A percentile compares a stretch with the other conserved stretches of the same genome.
Conservation (phyloP, 2,888 invertebrate genomes). For the Drosophila koepferae region DNA sequence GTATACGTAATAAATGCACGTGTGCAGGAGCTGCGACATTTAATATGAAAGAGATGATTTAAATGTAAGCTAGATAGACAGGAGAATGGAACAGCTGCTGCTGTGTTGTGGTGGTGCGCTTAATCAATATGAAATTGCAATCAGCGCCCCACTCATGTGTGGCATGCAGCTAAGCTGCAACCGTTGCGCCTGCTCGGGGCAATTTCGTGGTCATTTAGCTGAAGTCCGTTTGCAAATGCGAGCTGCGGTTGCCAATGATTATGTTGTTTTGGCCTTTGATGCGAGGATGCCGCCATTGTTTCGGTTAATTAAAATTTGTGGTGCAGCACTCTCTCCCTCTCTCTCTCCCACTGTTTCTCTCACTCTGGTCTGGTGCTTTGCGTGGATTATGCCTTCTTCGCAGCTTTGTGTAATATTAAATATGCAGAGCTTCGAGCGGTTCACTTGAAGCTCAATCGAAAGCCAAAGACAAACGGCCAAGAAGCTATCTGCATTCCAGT, state of each 20-base stretch:
- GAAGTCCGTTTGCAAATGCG: slow-evolving; percentile 31
- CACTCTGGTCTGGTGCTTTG: not conserved
- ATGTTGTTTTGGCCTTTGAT: slow-evolving; percentile 67
- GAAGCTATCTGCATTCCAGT: slow-evolving; percentile 77
- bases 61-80: not conserved
- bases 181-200: slow-evolving; percentile 24
- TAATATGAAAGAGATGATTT: not conserved
- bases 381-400: slow-evolving; percentile 44
- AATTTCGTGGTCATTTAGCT: slow-evolving; percentile 75
- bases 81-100: not conserved
- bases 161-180: slow-evolving; percentile 8
- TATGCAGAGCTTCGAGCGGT: slow-evolving; percentile 65
- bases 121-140: slow-evolving; percentile 26
- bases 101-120: not conserved
- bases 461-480: slow-evolving; percentile 39
- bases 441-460: slow-evolving; percentile 62
- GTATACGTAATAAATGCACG: slow-evolving; percentile 54
- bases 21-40: slow-evolving; percentile 7
- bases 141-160: slow-evolving; percentile 14
- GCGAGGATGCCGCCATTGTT: slow-evolving; percentile 69
- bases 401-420: slow-evolving; percentile 68
- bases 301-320: slow-evolving; percentile 80
- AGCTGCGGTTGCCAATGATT: slow-evolving; percentile 44
- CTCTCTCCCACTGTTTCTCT: not conserved
- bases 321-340: slow-evolving; percentile 31